Evolutionary conservation across 2,888 invertebrate species (phyloP), one percentile per base, ranked within the genome.

Genomic region (Parascotia fuliginaria): DNA sequence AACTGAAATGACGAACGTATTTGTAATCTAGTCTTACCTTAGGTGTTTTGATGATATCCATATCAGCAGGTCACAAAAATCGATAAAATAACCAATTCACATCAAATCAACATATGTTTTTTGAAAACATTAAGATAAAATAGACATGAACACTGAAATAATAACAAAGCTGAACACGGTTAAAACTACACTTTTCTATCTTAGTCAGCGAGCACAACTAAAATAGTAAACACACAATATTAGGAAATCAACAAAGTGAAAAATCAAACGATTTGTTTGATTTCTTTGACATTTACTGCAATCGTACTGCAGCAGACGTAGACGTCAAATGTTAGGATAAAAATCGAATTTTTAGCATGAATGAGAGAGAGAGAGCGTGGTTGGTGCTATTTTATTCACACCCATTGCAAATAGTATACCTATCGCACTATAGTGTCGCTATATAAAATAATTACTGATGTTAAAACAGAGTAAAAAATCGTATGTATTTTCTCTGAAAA

Each of bases 31-130:
- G 24, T 55, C 85, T 69, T 80, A 90, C 90, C 89, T 89, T 90
- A 22, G 89, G 87, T 56, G 87, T 87, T 83, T 85, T 82, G 62
- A 87, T 80, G 75, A 87, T 87, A 83, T 91, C 90, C 90, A 89
- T 89, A 52, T 70, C 63, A 66, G 71, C 73, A 75, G 61, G 51
- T 61, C 50, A 52, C 62, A 47, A 67, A 77, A 85, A 87, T 89
- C 89, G 70, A 88, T 88, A 81, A 46, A 66, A 62, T 70, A 78
- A 71, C 72, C 77, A 77, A 78, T 55, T 64, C 70, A 72, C 63
- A 69, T 72, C 60, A 73, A 65, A 59, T 63, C 62, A 56, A 66
- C 72, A 71, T 71, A 65, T 65, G 67, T 62, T 54, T 55, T 40
- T 19, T 19, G 56, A 55, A 5, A 52, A 54, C 49, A 39, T 55